These are phyloP conservation scores for Saccopteryx leptura DNA, from an alignment of 2,113 vertebrate species.

Conservation along the genomic window DNA sequence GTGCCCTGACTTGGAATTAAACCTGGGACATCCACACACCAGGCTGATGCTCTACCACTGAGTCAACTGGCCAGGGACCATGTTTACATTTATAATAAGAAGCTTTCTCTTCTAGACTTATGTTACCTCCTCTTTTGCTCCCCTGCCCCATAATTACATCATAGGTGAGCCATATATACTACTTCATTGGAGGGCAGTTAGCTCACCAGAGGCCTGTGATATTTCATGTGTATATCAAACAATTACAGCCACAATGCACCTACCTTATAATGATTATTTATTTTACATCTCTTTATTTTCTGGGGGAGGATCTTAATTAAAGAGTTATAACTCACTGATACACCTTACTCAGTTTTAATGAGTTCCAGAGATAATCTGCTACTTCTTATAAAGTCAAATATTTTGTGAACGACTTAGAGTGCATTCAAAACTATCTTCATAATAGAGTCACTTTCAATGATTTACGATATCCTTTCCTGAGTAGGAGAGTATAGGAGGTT, in stretches of 20 bases:
- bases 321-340: neutral
- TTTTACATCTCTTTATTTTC: neutral
- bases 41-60: no score
- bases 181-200: neutral
- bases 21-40: no score
- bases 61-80: neutral
- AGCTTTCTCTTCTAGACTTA: neutral
- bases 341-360: neutral
- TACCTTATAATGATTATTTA: neutral
- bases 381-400: neutral
- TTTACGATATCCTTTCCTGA: neutral
- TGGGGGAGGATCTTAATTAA: neutral
- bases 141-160: neutral
- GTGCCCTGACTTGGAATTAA: no score
- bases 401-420: neutral
- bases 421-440: conserved; percentile 40
- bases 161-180: neutral
- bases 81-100: neutral
- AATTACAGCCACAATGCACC: neutral
- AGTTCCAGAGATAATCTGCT: conserved; percentile 13
- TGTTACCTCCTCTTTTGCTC: neutral
- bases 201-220: neutral
- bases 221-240: neutral
- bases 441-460: neutral
- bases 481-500: neutral